Evolutionary conservation across 2,888 invertebrate species (phyloP), one percentile per base, ranked within the genome.

Genomic region (Heteromyza rotundicornis): DNA sequence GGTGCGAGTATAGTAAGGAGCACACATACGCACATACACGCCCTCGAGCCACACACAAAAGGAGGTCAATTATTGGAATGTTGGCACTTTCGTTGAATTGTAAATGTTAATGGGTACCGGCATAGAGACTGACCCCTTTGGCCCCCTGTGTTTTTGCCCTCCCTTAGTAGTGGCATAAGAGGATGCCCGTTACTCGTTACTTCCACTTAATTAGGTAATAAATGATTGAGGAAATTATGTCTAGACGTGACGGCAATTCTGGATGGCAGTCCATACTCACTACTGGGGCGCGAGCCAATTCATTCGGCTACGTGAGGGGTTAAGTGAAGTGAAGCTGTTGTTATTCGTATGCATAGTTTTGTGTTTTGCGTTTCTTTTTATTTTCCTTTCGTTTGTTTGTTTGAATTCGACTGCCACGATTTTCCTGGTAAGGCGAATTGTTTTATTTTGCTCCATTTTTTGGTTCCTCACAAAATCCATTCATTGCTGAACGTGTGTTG

Each of bases 201-300:
- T 80, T 80, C 79, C 81, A 80, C 80, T 80, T 82, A 82, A 82
- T 82, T 81, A 79, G 77, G 78, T 80, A 80, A 80, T 82, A 80
- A 81, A 82, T 81, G 82, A 80, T 81, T 81, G 81, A 80, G 77
- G 81, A 82, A 81, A 81, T 81, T 80, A 81, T 80, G 80, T 82
- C 80, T 82, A 81, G 82, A 82, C 82, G 81, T 82, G 82, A 82
- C 79, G 75, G 70, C 74, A 78, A 81, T 81, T 77, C n/a, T 71
- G 75, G 73, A 80, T 77, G 69, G 68, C 64, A 67, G 61, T 60
- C n/a, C n/a, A n/a, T n/a, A n/a, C 64, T 64, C 64, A 16, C 32
- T 23, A 49, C 40, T 22, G 1, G n/a, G 50, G 40, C 17, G 19
- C 64, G 66, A 68, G 70, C 66, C 68, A 72, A 75, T 71, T 74